Evolutionary conservation across 2,113 vertebrate species (phyloP), one percentile per base, ranked within the genome.

Genomic region (Thomomys bottae): DNA sequence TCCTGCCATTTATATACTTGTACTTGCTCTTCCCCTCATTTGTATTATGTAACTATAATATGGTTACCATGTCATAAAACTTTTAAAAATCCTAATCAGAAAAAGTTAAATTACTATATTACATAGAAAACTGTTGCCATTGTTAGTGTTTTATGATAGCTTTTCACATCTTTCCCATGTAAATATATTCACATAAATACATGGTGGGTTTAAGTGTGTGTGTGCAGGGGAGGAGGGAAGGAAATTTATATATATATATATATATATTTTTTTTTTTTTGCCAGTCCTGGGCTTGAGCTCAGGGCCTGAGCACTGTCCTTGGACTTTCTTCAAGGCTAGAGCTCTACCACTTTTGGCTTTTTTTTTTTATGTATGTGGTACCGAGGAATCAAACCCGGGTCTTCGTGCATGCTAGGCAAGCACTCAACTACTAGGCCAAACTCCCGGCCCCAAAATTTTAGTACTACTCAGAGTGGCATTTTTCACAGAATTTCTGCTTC

Each of bases 1-100:
- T 72, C 28, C 23, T 77, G 15, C 6, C 28, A 70, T 45, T 40
- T 77, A 82, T 4, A 79, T 36, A 66, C 64, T 83, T 70, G 72
- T 3, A 57, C 30, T 21, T 88, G 57, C 9, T 24, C 42, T 32
- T 2, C 20, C 26, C 36, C 66, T 38, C 73, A 68, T 76, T 70
- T 79, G 83, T 80, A 54, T 67, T 87, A 57, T 34, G 54, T 61
- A 77, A 89, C 67, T 34, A 77, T 81, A 67, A 84, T 10, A 63
- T 21, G 45, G 12, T 87, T 38, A 77, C 34, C 23, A n/a, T n/a
- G n/a, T n/a, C n/a, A 63, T 30, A 59, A 92, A 64, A 36, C 18
- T 75, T 21, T 40, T 67, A 18, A 78, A 90, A 83, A 79, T 64
- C 28, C 66, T 73, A 7, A 54, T 20, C 5, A n/a, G 36, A 36